Evolutionary conservation across 2,888 invertebrate genomes (phyloP), one percentile per base, ranked within the genome.

Genomic region (Deilephila elpenor): DNA sequence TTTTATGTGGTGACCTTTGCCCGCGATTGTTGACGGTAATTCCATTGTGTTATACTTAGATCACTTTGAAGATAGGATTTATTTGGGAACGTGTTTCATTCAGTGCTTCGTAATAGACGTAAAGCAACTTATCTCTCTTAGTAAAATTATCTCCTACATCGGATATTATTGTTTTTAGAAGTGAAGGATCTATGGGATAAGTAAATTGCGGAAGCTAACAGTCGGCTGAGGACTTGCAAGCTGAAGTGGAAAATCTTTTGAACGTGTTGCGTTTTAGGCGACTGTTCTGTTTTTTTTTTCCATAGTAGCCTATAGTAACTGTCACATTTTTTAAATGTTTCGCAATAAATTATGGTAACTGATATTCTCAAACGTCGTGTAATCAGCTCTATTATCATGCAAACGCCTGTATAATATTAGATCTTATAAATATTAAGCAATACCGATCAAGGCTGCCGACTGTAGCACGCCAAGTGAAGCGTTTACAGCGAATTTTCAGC

Each of bases 351-450:
- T n/a, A 25, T 44, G 44, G 3, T 44, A 11, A 14, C n/a, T 56
- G 56, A 56, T 1, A 17, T 5, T 4, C 1, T n/a, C 4, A 17
- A n/a, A 56, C 14, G 56, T 56, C n/a, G 17, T 5, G 64, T 37
- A 44, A 64, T 64, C 37, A n/a, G 4, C 1, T 37, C 37, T 20
- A 20, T 20, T 20, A 14, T 62, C 20, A 44, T 37, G 34, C 20
- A 64, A 34, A 29, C 32, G 32, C 53, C 29, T 32, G 51, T 29
- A 32, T 70, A 17, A 32, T 56, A 29, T 77, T 77, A 77, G 75
- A 73, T 74, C 74, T 77, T 75, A 79, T 79, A 72, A 73, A 78
- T 80, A 80, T 78, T 81, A 77, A 76, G 78, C 74, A 78, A 78
- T 74, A 75, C 76, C 53, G 32, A 51, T 74, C 75, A 81, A 83